Evolutionary conservation across 2,888 invertebrate genomes (phyloP), one percentile per base, ranked within the genome.

Genomic region (Drosophila maculinotata): DNA sequence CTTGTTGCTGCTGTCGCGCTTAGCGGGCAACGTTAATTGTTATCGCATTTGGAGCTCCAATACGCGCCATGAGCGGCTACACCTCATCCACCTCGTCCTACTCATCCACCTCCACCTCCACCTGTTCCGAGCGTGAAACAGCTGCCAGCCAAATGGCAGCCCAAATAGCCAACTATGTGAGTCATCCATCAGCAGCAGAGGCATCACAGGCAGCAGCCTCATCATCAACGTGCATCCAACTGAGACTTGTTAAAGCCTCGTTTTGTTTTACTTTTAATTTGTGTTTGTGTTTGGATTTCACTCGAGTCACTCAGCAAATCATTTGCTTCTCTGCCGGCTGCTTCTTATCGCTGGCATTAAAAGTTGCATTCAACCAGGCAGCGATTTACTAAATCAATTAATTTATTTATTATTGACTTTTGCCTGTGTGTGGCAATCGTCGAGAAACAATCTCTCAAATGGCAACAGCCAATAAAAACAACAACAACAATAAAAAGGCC

Each of bases 101-200:
- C n/a, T 6, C 31, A 30, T n/a, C 7, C 47, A 3, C 6, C 7
- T 4, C 10, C 17, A 8, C 15, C 38, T 20, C 28, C 49, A 31
- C 6, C n/a, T 15, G 39, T 28, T 25, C 38, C 41, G 76, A 69
- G 56, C 51, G 47, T 48, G 75, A 71, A 56, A 63, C 68, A 56
- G 59, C 62, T 53, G 66, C 64, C 53, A 71, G 64, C 39, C 45
- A 74, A 54, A 76, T 90, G 76, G 89, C 90, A 59, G 79, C 85
- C 71, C 79, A 84, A 77, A 89, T 90, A 54, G 83, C 89, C 36
- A 88, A 79, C 82, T 90, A 89, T 86, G 89, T 90, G 78, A 70
- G 90, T 89, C 75, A 72, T 57, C 41, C 41, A n/a, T 3, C n/a
- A 45, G 3, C 39, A 35, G 12, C 49, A 47, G 2, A 41, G 31